phyloP scores from a whole-genome alignment of 2,797 vertebrate genomes.

The Xerus rutilus region DNA sequence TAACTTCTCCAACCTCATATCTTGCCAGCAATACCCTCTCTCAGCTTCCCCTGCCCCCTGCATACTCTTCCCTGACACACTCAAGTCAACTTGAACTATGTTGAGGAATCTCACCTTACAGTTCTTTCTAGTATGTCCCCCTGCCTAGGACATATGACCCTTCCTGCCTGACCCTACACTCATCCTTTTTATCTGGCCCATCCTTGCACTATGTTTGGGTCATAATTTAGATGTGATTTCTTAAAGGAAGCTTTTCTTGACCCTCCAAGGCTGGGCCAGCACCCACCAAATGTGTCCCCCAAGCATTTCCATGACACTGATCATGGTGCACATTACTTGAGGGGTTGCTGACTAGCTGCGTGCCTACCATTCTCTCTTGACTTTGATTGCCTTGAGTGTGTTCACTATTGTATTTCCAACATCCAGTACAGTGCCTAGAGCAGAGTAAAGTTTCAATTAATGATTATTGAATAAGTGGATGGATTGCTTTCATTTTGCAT shows the following conservation, averaged over 20 bases:
- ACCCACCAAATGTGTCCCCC: not conserved
- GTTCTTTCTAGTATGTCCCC: not conserved
- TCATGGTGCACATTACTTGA: not conserved
- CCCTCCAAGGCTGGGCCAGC: not conserved
- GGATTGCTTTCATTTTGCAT: conserved; percentile 57
- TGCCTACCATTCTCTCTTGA: not conserved
- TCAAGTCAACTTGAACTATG: not conserved
- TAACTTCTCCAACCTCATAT: not conserved
- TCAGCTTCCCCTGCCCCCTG: no score
- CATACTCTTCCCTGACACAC: not conserved
- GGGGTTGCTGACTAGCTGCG: not conserved
- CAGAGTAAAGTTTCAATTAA: conserved; percentile 33
- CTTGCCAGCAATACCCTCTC: not conserved
- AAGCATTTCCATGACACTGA: not conserved
- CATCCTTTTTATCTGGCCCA: not conserved
- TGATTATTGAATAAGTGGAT: not conserved
- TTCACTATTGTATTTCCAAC: not conserved
- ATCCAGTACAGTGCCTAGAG: not conserved
- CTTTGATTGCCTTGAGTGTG: not conserved
- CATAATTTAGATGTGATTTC: not conserved
- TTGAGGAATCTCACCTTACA: not conserved
- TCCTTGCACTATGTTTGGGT: not conserved
- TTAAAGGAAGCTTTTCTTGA: not conserved
- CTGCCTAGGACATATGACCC: not conserved
- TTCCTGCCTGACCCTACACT: not conserved